Evolutionary conservation across 2,888 invertebrate genomes (phyloP).

Genomic region (Patella caerulea): DNA sequence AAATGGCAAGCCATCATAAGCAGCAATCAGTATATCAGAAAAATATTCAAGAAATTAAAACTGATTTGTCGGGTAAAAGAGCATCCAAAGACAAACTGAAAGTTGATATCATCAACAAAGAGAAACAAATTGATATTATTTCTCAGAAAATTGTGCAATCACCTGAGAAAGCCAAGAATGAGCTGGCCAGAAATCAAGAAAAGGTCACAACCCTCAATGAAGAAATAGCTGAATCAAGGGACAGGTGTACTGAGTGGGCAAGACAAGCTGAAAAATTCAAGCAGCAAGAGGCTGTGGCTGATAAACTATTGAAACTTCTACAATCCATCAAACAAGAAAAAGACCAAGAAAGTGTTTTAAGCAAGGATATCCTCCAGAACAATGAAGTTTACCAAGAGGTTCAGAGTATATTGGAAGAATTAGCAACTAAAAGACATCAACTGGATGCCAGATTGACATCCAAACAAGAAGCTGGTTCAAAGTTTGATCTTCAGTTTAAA

Average conservation of each 20-base stretch:
- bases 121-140: conserved; percentile 51
- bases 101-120: conserved; percentile 40
- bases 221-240: conserved; percentile 41
- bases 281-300: conserved; percentile 35
- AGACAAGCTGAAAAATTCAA: conserved; percentile 38
- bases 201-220: conserved; percentile 41
- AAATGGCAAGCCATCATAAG: conserved; percentile 45
- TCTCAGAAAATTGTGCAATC: conserved; percentile 62
- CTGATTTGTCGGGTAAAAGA: conserved; percentile 43
- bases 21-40: conserved; percentile 40
- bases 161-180: conserved; percentile 57
- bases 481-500: conserved; percentile 51
- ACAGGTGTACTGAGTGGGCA: conserved; percentile 41
- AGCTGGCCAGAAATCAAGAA: conserved; percentile 49
- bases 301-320: conserved; percentile 47
- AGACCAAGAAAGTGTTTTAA: conserved; percentile 49
- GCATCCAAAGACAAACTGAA: conserved; percentile 54
- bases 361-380: conserved; percentile 40
- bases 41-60: conserved; percentile 38
- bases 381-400: conserved; percentile 48
- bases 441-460: conserved; percentile 41
- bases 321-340: conserved; percentile 45
- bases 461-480: conserved; percentile 52
- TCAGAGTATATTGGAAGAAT: conserved; percentile 35
- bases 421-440: conserved; percentile 43